Conservation (phyloP, 2,797 vertebrate genomes). For the Jordanella pulchra region DNA sequence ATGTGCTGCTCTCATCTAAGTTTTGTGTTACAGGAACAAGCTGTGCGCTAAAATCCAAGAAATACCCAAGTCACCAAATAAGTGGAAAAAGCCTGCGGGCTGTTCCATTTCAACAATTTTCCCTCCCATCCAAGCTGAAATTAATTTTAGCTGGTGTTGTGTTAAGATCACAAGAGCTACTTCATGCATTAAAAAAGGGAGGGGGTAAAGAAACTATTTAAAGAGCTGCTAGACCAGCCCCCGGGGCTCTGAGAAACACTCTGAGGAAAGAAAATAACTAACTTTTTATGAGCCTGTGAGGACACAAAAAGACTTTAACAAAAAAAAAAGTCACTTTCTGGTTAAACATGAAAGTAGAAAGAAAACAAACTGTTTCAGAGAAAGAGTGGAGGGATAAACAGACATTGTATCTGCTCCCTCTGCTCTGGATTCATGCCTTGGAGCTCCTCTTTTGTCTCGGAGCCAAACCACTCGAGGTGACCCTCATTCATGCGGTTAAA, state of each 20-base stretch:
- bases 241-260: slow-evolving; percentile 48
- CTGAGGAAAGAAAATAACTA: slow-evolving; percentile 54
- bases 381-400: slow-evolving; percentile 63
- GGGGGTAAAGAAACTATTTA: slow-evolving; percentile 53
- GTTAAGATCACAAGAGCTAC: slow-evolving; percentile 74
- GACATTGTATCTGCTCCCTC: slow-evolving; percentile 63
- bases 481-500: slow-evolving; percentile 79
- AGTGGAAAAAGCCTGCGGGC: slow-evolving; percentile 71
- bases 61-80: slow-evolving; percentile 78
- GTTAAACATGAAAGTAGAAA: slow-evolving; percentile 45
- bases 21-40: slow-evolving; percentile 76
- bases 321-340: slow-evolving; percentile 43
- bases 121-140: slow-evolving; percentile 68
- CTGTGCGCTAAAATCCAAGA: slow-evolving; percentile 68
- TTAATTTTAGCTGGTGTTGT: slow-evolving; percentile 77
- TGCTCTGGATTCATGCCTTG: slow-evolving; percentile 72
- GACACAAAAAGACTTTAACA: slow-evolving; percentile 33
- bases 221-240: slow-evolving; percentile 63
- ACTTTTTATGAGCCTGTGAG: slow-evolving; percentile 53
- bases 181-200: slow-evolving; percentile 41
- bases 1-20: slow-evolving; percentile 73
- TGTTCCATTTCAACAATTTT: slow-evolving; percentile 72
- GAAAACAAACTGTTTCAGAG: slow-evolving; percentile 51
- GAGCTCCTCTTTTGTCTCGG: slow-evolving; percentile 76
- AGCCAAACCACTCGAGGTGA: slow-evolving; percentile 80